Conservation (phyloP, 2,888 invertebrate species). For the Cephus nigrinus region DNA sequence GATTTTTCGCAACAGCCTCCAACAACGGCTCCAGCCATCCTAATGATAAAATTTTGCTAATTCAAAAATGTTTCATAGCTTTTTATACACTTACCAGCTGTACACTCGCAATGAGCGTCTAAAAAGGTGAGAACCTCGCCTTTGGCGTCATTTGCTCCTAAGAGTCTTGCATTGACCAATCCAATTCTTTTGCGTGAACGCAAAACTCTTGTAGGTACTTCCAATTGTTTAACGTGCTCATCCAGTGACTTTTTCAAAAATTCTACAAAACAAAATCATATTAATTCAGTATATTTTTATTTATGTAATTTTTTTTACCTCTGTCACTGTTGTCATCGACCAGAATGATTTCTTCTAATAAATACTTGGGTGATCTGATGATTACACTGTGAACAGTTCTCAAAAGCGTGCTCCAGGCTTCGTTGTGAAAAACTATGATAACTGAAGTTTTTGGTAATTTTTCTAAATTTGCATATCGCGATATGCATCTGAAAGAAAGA, state of each 20-base stretch:
- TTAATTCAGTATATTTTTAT: neutral
- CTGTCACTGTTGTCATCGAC: conserved; percentile 91
- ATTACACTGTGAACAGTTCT: conserved; percentile 96
- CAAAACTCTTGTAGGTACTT: conserved; percentile 74
- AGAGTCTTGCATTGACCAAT: conserved; percentile 83
- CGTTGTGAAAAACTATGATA: conserved; percentile 98
- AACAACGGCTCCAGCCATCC: conserved; percentile 85
- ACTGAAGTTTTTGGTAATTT: conserved; percentile 88
- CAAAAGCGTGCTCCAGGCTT: conserved; percentile 97
- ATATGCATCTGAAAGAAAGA: conserved; percentile 72
- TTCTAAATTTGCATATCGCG: conserved; percentile 69
- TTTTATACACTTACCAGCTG: conserved; percentile 72
- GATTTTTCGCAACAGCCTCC: conserved; percentile 73
- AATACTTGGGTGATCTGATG: conserved; percentile 81
- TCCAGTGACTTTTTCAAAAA: conserved; percentile 76
- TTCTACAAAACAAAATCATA: conserved; percentile 61
- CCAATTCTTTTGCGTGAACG: conserved; percentile 79
- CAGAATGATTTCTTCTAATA: conserved; percentile 86
- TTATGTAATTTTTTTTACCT: conserved; percentile 67
- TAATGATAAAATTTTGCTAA: conserved; percentile 10
- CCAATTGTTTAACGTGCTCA: conserved; percentile 73
- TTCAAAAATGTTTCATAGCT: neutral
- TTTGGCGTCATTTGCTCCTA: conserved; percentile 78
- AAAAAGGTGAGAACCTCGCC: conserved; percentile 89
- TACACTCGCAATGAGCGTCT: conserved; percentile 95